These are phyloP conservation scores for Ataeniobius toweri DNA, from an alignment of 2,797 vertebrate genomes.

Conservation along the genomic window DNA sequence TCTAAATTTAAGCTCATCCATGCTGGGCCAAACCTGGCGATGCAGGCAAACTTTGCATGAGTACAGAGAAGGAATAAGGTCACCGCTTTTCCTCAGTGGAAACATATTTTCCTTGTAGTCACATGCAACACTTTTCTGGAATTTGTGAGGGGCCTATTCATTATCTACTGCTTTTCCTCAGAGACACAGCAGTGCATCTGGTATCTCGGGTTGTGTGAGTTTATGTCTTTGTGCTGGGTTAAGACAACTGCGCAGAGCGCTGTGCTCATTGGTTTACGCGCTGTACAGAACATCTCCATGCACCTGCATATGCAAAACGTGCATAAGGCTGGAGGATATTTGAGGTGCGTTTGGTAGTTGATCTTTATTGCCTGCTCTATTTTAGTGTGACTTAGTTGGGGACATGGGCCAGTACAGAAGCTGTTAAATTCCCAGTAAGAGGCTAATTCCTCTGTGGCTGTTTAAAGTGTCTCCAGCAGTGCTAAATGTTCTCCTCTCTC, in stretches of 20 bases:
- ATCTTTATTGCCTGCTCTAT: conserved; percentile 65
- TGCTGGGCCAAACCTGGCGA: conserved; percentile 64
- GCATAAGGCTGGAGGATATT: conserved; percentile 12
- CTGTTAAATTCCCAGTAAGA: conserved; percentile 73
- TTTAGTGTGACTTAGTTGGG: conserved; percentile 65
- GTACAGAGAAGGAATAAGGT: conserved; percentile 75
- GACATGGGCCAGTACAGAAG: conserved; percentile 64
- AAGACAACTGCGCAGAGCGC: conserved; percentile 18
- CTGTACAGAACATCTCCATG: conserved; percentile 22
- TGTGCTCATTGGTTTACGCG: conserved; percentile 39
- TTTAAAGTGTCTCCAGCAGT: conserved; percentile 79
- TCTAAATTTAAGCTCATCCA: conserved; percentile 76
- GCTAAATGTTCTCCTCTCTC: conserved; percentile 77
- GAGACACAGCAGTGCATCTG: conserved; percentile 51
- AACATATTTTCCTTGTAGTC: conserved; percentile 74
- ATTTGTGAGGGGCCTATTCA: conserved; percentile 66
- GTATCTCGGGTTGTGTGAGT: conserved; percentile 41
- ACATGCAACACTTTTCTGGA: conserved; percentile 60
- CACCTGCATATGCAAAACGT: conserved; percentile 34
- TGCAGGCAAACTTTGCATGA: conserved; percentile 50
- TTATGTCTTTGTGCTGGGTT: conserved; percentile 53
- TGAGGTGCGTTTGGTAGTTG: conserved; percentile 53
- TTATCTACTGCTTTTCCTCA: conserved; percentile 60
- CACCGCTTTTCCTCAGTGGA: conserved; percentile 69
- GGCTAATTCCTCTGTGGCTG: conserved; percentile 79